A percentile compares a stretch with the other conserved stretches of the same genome.
Evolutionary conservation across 2,113 vertebrate species (phyloP).

Genomic region (Podilymbus podiceps): DNA sequence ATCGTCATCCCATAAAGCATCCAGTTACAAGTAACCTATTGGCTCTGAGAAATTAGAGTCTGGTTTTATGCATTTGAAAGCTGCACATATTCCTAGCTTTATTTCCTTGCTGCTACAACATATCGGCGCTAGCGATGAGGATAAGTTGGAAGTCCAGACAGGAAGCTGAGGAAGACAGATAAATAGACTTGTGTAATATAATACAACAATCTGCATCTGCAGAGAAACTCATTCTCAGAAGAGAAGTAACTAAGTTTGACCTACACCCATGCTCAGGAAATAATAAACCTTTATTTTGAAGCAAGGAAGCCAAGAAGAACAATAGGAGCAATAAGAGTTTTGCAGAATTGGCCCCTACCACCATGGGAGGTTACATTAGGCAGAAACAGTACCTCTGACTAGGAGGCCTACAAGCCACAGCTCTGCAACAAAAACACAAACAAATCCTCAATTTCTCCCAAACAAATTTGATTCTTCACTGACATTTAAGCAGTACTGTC

Average conservation of each 20-base stretch:
- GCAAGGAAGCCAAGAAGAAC: neutral
- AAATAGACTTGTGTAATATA: neutral
- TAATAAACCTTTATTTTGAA: neutral
- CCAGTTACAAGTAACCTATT: neutral
- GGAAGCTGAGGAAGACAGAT: neutral
- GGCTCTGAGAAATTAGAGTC: neutral
- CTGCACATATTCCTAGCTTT: neutral
- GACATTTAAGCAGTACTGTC: neutral
- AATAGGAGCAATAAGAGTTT: neutral
- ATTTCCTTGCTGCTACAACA: neutral
- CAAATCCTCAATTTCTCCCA: neutral
- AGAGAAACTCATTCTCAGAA: neutral
- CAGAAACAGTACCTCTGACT: neutral
- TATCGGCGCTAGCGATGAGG: neutral
- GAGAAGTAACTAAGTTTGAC: neutral
- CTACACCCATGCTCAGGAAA: neutral
- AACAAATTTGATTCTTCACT: neutral
- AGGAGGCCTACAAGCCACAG: accelerated
- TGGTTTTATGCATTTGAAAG: neutral
- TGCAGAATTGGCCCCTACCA: neutral
- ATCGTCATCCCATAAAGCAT: neutral
- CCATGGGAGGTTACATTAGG: neutral
- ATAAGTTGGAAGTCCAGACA: neutral
- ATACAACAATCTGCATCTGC: neutral
- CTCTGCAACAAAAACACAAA: neutral